Base-by-base conservation (phyloP, 2,113 vertebrate genomes). In the Okapia johnstoni region DNA sequence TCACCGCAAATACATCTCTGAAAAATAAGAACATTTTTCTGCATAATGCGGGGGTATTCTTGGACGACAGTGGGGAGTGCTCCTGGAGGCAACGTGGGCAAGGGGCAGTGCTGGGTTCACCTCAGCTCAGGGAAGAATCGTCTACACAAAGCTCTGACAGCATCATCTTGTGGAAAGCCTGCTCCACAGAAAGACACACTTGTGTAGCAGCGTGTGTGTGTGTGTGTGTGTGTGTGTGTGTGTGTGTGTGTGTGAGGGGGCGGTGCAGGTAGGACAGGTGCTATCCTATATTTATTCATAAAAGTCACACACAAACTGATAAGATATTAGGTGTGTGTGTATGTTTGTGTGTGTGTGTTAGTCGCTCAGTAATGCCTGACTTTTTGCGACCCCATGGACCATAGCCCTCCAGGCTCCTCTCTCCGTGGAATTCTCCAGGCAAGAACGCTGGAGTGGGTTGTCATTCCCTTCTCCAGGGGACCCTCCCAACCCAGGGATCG, bases 1-100 rank as follows among this genome's bases (percentile, higher is more conserved):
- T 97, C 87, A 87, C 90, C 85, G 60, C 46, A 89, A 90, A 81
- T 10, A 43, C 54, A 30, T 93, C 46, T 95, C 88, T 88, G 73
- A 58, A 93, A 95, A 87, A 54, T 63, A 70, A 93, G 17, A 61
- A 55, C 80, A 36, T 55, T 77, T 85, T 94, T 81, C 63, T 85
- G 40, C 23, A 13, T 36, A 36, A 26, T 16, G 28, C 1, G 7
- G 73, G 73, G 81, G 80, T 1, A 6, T 85, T 89, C 73, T 90
- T 66, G 33, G 46, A 43, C 36, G 19, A 85, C 80, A 6, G 19
- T 10, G 50, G 80, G n/a, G n/a, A 52, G 17, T 16, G n/a, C 57
- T 81, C 3, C 50, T 85, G 66, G 30, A 79, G 70, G 15, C 26
- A 81, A 26, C 1, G 13, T 55, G 84, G 95, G 90, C 0, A 4